Evolutionary conservation across 2,797 vertebrate species (phyloP).

Genomic region (Liasis olivaceus): DNA sequence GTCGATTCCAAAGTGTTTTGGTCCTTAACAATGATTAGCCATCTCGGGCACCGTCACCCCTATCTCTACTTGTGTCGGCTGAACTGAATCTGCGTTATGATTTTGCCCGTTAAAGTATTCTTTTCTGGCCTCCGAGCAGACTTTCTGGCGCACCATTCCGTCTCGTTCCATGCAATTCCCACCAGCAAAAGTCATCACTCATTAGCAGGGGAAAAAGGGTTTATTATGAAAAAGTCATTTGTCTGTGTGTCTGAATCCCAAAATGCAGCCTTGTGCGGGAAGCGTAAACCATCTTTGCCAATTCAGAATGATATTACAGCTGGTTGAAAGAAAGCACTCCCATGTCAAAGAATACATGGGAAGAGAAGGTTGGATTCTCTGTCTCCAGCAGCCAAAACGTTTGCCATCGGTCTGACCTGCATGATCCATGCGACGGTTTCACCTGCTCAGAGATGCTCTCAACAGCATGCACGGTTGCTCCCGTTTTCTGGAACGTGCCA

Average conservation of each 20-base stretch:
- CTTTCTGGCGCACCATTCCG: neutral
- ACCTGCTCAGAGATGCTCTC: neutral
- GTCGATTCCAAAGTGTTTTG: neutral
- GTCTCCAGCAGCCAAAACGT: neutral
- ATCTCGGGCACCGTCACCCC: neutral
- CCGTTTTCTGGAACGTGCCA: no score
- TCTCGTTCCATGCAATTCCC: conserved; percentile 6
- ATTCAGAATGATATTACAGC: neutral
- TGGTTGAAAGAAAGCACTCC: neutral
- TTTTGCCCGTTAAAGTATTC: neutral
- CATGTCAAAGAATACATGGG: neutral
- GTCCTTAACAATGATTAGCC: neutral
- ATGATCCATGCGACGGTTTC: neutral
- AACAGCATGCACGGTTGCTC: no score
- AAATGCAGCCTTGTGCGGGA: neutral
- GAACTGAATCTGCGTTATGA: neutral
- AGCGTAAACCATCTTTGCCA: neutral
- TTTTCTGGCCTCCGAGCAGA: neutral
- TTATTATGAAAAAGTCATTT: conserved; percentile 1
- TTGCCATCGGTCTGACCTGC: neutral
- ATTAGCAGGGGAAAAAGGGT: neutral
- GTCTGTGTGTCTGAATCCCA: neutral
- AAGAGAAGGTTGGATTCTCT: neutral
- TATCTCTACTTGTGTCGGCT: neutral
- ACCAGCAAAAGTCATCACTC: conserved; percentile 3